Percentiles rank a stretch among this genome's conserved stretches.
These are phyloP conservation scores for Abscondita cerata DNA, from an alignment of 2,888 invertebrate species.

Conservation along the genomic window DNA sequence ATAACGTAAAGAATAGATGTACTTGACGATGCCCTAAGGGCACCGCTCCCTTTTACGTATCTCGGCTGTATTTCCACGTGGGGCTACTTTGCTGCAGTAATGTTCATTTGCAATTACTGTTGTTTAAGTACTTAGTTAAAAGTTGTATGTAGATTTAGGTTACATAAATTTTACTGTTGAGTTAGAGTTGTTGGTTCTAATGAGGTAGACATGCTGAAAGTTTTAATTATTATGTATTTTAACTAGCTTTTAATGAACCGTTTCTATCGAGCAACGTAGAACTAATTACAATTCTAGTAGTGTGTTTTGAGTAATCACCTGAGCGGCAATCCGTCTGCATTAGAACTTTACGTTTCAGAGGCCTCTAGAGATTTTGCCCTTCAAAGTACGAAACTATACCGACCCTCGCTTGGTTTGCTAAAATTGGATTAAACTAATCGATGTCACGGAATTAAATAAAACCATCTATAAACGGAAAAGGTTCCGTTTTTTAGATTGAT, in stretches of 20 bases:
- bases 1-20: conserved; percentile 35
- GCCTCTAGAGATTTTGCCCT: conserved; percentile 43
- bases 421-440: conserved; percentile 53
- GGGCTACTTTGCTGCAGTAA: conserved; percentile 48
- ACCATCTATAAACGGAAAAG: conserved; percentile 41
- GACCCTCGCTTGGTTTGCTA: conserved; percentile 43
- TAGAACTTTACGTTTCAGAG: conserved; percentile 37
- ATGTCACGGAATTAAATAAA: conserved; percentile 49
- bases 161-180: conserved; percentile 10
- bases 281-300: conserved; percentile 37
- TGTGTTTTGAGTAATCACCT: conserved; percentile 41
- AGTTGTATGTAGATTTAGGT: neutral
- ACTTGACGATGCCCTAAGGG: conserved; percentile 36
- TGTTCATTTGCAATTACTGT: conserved; percentile 49
- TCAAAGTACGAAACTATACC: conserved; percentile 43
- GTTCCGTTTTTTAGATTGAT: conserved; percentile 25
- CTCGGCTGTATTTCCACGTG: conserved; percentile 38
- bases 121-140: conserved; percentile 34
- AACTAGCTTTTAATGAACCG: conserved; percentile 22
- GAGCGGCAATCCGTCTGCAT: conserved; percentile 43
- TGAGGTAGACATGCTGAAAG: neutral
- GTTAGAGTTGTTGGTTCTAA: conserved; percentile 1
- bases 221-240: neutral
- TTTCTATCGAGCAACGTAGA: conserved; percentile 25
- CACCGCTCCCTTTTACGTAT: conserved; percentile 40